Base-by-base conservation (phyloP, 1,140 invertebrate genomes). In the Brachionus rotundiformis region DNA sequence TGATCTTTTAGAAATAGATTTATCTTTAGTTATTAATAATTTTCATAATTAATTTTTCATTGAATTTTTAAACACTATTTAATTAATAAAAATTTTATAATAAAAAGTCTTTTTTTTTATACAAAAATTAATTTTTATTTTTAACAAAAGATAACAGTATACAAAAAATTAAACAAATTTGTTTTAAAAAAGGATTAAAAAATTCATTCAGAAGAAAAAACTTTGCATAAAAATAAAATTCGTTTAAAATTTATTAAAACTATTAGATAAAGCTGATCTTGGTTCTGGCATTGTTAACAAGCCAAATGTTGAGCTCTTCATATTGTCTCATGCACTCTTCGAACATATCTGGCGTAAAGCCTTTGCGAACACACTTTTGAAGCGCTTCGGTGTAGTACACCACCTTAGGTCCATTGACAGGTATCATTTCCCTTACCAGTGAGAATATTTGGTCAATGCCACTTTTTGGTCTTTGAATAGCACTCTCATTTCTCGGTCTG, bases 231-330 rank as follows among this genome's bases (percentile, higher is more conserved):
- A 29, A 63, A 31, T 5, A 68, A 68, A 68, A 33, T 11, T 41
- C 7, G 19, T 54, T 8, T 54, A 54, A 54, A 54, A 54, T 54
- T 54, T 54, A 39, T 25, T 11, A 25, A 54, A 16, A 19, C 4
- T 16, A n/a, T 19, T 79, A 80, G 13, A 83, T 79, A 33, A 83
- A 39, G 13, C 25, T 49, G 16, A 83, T 82, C 36, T 75, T 76
- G 1, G 82, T 83, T 33, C 68, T 49, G 8, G 36, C 39, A 49
- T 63, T 31, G 88, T 97, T 98, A 61, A 98, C 91, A 86, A 94
- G 93, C 95, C 95, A 98, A 0, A 98, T 92, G 86, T 98, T 96
- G 2, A 96, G 89, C 84, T 94, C 92, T 88, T 98, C 96, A 85
- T 98, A 98, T 84, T 95, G 92, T 84, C 96, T 93, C 84, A 98